A percentile compares a stretch with the other conserved stretches of the same genome.
These are phyloP conservation scores for Dynastes tityus DNA, from an alignment of 2,888 invertebrate species.

Conservation along the genomic window DNA sequence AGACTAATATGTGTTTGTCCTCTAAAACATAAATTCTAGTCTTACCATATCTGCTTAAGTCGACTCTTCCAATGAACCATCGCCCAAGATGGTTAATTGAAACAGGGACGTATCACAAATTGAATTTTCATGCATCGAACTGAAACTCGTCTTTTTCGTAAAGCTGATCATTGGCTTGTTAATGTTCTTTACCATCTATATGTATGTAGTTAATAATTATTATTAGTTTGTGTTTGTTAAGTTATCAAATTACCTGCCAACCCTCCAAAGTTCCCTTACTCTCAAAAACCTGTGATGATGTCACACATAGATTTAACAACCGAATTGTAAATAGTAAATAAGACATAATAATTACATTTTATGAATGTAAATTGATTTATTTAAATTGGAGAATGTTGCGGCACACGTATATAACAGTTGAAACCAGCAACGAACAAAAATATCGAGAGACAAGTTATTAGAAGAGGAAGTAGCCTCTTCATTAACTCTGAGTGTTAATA, in stretches of 20 bases:
- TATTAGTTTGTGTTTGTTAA: slow-evolving; percentile 56
- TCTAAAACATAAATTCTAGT: slow-evolving; percentile 38
- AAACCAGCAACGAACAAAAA: slow-evolving; percentile 63
- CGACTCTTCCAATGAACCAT: slow-evolving; percentile 33
- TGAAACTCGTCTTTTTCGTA: slow-evolving; percentile 15
- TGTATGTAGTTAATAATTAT: slow-evolving; percentile 42
- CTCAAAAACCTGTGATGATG: slow-evolving; percentile 67
- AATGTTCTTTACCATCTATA: slow-evolving; percentile 30
- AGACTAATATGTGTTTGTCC: slow-evolving; percentile 41
- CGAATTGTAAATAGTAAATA: slow-evolving; percentile 58
- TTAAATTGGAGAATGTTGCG: slow-evolving; percentile 37
- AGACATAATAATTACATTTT: slow-evolving; percentile 56
- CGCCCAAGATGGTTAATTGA: slow-evolving; percentile 31
- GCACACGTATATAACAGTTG: slow-evolving; percentile 55
- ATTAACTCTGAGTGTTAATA: slow-evolving; percentile 65
- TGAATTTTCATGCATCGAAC: slow-evolving; percentile 23
- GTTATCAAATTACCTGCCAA: slow-evolving; percentile 36
- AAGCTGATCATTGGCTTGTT: slow-evolving; percentile 32
- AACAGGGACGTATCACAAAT: slow-evolving; percentile 15
- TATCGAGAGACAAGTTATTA: slow-evolving; percentile 45
- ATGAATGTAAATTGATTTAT: slow-evolving; percentile 37
- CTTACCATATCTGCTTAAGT: slow-evolving; percentile 37
- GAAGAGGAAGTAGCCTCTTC: slow-evolving; percentile 66
- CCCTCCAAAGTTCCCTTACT: slow-evolving; percentile 56
- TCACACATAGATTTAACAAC: slow-evolving; percentile 57